Base-by-base conservation (phyloP, 2,797 vertebrate genomes). In the Chaunax sp. region DNA sequence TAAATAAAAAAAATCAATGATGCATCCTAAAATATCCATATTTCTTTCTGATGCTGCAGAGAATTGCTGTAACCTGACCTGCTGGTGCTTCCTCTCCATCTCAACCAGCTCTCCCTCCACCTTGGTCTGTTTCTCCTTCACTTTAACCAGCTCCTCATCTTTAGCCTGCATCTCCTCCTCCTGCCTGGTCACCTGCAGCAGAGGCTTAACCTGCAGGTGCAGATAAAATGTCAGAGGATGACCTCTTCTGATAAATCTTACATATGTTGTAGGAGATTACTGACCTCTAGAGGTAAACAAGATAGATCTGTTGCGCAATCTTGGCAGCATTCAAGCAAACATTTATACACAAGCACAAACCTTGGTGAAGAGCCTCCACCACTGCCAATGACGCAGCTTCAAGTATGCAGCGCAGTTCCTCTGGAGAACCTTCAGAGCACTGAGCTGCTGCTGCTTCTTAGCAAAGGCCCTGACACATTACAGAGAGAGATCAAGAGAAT, bases 311-410 rank as follows among this genome's bases (percentile, higher is more conserved):
- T 20, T 20, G 40, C 41, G n/a, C 33, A 35, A 35, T 35, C 33
- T 35, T 11, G 3, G 19, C 9, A 30, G 14, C 13, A 18, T 16
- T 16, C 12, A 15, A 3, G 22, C 51, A 44, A 40, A 4, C 4
- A 38, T 14, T 37, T 12, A 56, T 20, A 49, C 15, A 56, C 1
- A 49, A 2, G 2, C 38, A 52, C 80, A n/a, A 65, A 98, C 98
- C 96, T 99, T 99, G 0, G 98, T 99, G 93, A 99, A 99, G 64
- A 99, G 96, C 20, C 97, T 94, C 97, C 98, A 99, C 98, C 98
- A 99, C 89, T 99, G 98, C 98, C 98, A 99, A 87, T 99, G 97
- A 26, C 97, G 95, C 20, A 99, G 92, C 71, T 99, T 99, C 75
- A 99, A 78, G 85, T 99, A 99, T 0, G 97, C 98, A 0, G 97